Conservation (phyloP, 1,140 invertebrate genomes). For the Trachymyrmex septentrionalis region DNA sequence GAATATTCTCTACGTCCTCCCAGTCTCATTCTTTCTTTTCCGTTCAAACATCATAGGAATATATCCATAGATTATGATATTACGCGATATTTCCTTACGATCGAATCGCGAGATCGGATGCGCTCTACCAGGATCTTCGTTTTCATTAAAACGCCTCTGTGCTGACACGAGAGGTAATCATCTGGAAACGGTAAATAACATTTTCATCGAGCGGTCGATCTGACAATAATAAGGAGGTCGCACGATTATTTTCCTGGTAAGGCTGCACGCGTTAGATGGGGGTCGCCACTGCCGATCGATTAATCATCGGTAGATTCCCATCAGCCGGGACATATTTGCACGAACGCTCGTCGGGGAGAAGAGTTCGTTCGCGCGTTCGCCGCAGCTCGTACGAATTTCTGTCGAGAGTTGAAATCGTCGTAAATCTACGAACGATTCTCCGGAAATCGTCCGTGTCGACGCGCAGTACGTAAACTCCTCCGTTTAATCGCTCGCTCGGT, state of each 20-base stretch:
- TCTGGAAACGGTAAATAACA: constrained; percentile 44
- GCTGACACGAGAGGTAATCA: constrained; percentile 53
- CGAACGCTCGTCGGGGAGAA: constrained; percentile 8
- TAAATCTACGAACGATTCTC: constrained; percentile 70
- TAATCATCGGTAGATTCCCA: constrained; percentile 63
- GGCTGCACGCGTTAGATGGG: constrained; percentile 19
- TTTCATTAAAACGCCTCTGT: background rate
- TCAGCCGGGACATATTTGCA: constrained; percentile 47
- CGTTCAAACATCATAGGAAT: background rate
- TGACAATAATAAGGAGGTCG: constrained; percentile 68
- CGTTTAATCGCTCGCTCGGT: constrained; percentile 72
- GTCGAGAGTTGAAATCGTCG: constrained; percentile 23
- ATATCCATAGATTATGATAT: background rate
- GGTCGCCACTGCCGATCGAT: constrained; percentile 35
- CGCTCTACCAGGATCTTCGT: constrained; percentile 30
- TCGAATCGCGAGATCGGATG: constrained; percentile 23
- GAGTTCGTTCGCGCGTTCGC: constrained; percentile 1
- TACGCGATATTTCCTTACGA: constrained; percentile 1
- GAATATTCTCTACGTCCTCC: background rate
- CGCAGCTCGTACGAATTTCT: constrained; percentile 40
- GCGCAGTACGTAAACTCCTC: constrained; percentile 67
- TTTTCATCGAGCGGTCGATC: constrained; percentile 63
- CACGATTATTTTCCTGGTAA: constrained; percentile 54
- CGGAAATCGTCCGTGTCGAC: constrained; percentile 50
- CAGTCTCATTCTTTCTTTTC: background rate